Conservation (phyloP, 1,140 invertebrate species). For the Orius laevigatus region DNA sequence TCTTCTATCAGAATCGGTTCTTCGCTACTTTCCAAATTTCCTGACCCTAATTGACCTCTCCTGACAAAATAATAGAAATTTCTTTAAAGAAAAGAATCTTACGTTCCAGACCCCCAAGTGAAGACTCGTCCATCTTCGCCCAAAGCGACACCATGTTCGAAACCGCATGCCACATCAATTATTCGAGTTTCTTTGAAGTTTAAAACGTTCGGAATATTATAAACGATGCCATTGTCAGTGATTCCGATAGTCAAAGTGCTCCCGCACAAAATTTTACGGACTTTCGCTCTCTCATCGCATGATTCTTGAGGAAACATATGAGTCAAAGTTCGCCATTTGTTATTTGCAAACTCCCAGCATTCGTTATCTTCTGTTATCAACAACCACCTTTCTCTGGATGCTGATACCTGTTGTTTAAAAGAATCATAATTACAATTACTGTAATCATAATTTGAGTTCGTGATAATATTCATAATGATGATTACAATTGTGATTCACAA, state of each 20-base stretch:
- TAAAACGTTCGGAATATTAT: slow-evolving; percentile 4
- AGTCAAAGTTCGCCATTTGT: too few species aligned
- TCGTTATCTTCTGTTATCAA: too few species aligned
- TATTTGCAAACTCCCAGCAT: too few species aligned
- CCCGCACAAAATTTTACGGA: neutral
- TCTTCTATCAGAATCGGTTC: slow-evolving; percentile 46
- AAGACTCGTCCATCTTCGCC: slow-evolving; percentile 54
- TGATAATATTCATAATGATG: too few species aligned
- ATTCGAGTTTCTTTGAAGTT: slow-evolving; percentile 15
- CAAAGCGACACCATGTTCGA: slow-evolving; percentile 60
- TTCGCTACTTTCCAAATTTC: slow-evolving; percentile 41
- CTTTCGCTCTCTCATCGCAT: neutral
- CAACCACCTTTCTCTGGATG: too few species aligned
- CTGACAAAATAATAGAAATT: slow-evolving; percentile 28
- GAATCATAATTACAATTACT: too few species aligned
- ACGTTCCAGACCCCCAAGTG: slow-evolving; percentile 68
- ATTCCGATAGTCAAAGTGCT: neutral
- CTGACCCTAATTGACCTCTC: slow-evolving; percentile 69
- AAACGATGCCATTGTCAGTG: neutral
- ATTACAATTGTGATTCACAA: too few species aligned
- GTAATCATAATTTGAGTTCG: too few species aligned
- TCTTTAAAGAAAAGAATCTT: slow-evolving; percentile 23
- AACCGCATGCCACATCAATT: slow-evolving; percentile 49
- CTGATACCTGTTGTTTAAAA: too few species aligned
- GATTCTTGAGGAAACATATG: too few species aligned